Evolutionary conservation across 2,113 vertebrate genomes (phyloP), one percentile per base, ranked within the genome.

Genomic region (Mola mola): DNA sequence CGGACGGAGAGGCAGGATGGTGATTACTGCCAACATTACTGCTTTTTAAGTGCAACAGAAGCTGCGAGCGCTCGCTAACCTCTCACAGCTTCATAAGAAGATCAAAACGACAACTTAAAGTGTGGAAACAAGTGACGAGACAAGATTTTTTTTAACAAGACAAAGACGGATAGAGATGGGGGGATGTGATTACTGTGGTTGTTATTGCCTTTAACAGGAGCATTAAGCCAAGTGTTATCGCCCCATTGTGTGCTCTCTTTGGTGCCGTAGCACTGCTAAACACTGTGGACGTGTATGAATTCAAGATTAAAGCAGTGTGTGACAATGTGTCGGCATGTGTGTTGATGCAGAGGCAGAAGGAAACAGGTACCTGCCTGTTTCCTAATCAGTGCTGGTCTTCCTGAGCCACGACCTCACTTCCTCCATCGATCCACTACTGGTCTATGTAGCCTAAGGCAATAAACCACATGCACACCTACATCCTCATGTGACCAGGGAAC

Each of bases 141-240:
- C 46, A 63, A 48, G 56, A 65, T 60, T 66, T 34, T n/a, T 40
- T 87, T 69, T 76, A 87, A 84, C 72, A 66, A 87, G 81, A 87
- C 61, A 48, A 70, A 84, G 75, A 75, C 16, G 17, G 21, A 85
- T 78, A 31, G 44, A 79, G 40, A 66, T 24, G 38, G 48, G 36
- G 50, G 53, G 49, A 58, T 52, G 73, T 73, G 65, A 84, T 87
- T 75, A 78, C 77, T 67, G 76, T 53, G 69, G 59, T 46, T 62
- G 38, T 80, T 84, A 84, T 61, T 75, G 79, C 48, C 55, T 75
- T 73, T 84, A 79, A 78, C 82, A 79, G 61, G 69, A 41, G 41
- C 72, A 87, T 87, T 87, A 84, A 31, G 10, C 66, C 69, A 52
- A 79, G 64, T 72, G 76, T 84, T 77, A 82, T 72, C 34, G 59